Evolutionary conservation across 2,888 invertebrate genomes (phyloP).

Genomic region (Campopleginae sp.): DNA sequence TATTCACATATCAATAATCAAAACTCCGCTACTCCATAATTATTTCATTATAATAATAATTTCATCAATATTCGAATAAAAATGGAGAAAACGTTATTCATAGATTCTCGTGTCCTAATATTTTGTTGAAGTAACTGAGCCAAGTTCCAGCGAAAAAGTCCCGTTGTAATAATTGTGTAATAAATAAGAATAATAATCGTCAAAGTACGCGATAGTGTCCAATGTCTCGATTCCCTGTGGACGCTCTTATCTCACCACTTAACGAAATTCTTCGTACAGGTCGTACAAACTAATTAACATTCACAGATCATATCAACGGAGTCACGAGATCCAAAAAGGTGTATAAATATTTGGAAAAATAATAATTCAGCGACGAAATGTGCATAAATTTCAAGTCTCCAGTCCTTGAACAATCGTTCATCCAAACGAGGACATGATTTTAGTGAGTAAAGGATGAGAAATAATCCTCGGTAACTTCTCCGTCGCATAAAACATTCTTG

Average conservation of each 20-base stretch:
- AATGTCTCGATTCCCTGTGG: conserved; percentile 28
- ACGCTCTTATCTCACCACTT: conserved; percentile 37
- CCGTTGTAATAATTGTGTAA: background rate
- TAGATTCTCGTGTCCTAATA: background rate
- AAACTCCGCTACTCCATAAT: background rate
- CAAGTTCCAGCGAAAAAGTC: background rate
- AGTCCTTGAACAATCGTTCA: background rate
- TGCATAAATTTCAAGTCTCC: background rate
- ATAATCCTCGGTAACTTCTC: background rate
- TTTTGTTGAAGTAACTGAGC: background rate
- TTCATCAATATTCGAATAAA: background rate
- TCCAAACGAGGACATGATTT: background rate
- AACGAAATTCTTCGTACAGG: conserved; percentile 52
- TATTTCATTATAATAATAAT: background rate
- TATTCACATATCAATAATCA: background rate
- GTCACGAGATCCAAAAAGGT: conserved; percentile 14
- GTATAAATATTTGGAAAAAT: conserved; percentile 10
- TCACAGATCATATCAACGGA: conserved; percentile 16
- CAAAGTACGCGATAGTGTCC: conserved; percentile 38
- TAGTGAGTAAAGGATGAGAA: background rate
- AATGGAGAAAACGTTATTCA: background rate
- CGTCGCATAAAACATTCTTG: background rate
- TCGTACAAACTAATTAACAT: conserved; percentile 56
- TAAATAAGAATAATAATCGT: conserved; percentile 22
- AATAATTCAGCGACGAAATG: conserved; percentile 9